Conservation (phyloP, 1,140 invertebrate genomes). For the Drosophila saltans region DNA sequence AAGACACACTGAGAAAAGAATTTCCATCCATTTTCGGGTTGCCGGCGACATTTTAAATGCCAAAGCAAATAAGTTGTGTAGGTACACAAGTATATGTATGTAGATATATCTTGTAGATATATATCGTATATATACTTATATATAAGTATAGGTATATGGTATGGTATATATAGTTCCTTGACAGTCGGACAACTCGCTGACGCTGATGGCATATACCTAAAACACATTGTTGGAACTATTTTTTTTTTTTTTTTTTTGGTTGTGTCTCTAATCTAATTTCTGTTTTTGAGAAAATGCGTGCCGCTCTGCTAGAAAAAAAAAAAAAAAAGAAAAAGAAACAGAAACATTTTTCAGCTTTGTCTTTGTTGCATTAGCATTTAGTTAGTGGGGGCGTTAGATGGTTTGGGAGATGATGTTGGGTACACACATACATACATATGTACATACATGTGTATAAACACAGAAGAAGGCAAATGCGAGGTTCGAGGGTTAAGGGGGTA, state of each 20-base stretch:
- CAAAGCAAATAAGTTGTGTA: conserved; percentile 25
- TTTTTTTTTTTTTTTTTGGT: conserved; percentile 2
- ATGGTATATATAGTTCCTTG: conserved; percentile 14
- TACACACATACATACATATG: conserved; percentile 23
- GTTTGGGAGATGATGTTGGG: neutral
- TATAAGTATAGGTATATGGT: conserved; percentile 5
- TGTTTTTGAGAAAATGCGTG: conserved; percentile 22
- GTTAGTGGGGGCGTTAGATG: conserved; percentile 9
- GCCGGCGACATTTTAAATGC: conserved; percentile 20
- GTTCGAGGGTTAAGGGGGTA: neutral
- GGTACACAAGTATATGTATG: neutral
- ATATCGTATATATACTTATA: conserved; percentile 18
- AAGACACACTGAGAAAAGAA: conserved; percentile 6
- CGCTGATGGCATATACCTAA: conserved; percentile 16
- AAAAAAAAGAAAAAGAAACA: neutral
- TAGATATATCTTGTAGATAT: conserved; percentile 3
- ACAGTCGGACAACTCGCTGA: conserved; percentile 22
- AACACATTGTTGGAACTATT: conserved; percentile 24
- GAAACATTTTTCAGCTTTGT: conserved; percentile 15
- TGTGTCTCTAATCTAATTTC: conserved; percentile 15
- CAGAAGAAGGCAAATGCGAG: neutral
- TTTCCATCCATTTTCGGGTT: conserved; percentile 21
- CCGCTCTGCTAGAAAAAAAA: neutral
- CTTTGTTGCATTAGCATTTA: conserved; percentile 22
- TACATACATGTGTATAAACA: conserved; percentile 26